Base-by-base conservation (phyloP, 1,140 invertebrate genomes). In the Paraescarpia echinospica region DNA sequence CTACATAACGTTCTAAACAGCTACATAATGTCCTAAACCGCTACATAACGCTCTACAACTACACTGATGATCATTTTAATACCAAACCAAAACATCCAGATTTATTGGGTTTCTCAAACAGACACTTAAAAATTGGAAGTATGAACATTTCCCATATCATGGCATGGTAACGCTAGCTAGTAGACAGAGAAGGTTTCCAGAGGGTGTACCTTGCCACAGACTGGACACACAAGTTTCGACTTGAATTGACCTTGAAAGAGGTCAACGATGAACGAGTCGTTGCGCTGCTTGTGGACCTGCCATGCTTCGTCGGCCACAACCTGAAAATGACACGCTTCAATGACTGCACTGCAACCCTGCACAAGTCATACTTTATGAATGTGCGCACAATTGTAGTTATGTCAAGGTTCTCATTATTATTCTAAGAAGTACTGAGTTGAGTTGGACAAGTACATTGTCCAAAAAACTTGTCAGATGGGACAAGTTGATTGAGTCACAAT, bases 201-300 rank as follows among this genome's bases (percentile, higher is more conserved):
- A 31, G 27, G 33, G 89, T 94, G 93, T 93, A 97, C 96, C 94
- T 97, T 96, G 31, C 94, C 94, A 95, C 96, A 97, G 4, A 94
- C 94, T 18, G 96, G 96, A 94, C 96, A 97, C 0, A 96, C 95
- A 4, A 97, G 93, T 93, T 96, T 96, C 8, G 96, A 96, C 92
- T 96, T 96, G 93, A 96, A 96, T 94, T 97, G 96, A n/a, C 96
- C 96, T 94, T 97, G 97, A 93, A 97, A 97, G 31, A 97, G 95
- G 93, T 97, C 97, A 6, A 97, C 97, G 92, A 97, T 97, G 27
- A 97, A 96, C 5, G 97, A 97, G 94, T 97, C 97, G 94, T 97
- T 97, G 34, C 97, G 95, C 92, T 96, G 96, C 93, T 96, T 96
- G 95, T 97, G 97, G 89, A 96, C 96, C 8, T 96, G 95, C 97